A percentile compares a stretch with the other conserved stretches of the same genome.
phyloP scores from a whole-genome alignment of 2,113 vertebrate genomes.

The Nibea albiflora region DNA sequence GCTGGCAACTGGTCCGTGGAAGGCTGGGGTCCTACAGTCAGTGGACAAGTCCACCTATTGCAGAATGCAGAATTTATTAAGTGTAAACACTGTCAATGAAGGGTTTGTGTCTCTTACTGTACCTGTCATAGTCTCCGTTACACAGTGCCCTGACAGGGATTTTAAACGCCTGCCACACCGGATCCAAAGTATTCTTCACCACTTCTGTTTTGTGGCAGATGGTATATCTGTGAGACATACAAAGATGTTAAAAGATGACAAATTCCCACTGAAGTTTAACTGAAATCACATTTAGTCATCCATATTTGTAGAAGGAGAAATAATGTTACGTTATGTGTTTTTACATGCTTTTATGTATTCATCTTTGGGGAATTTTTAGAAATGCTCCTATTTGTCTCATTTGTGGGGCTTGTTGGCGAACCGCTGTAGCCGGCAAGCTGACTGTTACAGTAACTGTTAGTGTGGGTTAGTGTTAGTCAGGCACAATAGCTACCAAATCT shows the following conservation, averaged over 20 bases:
- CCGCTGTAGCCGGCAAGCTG: not conserved
- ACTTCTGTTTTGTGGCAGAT: conserved; percentile 95
- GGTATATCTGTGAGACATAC: conserved; percentile 84
- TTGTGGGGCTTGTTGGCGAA: not conserved
- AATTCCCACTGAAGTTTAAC: not conserved
- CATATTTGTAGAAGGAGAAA: not conserved
- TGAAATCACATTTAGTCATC: not conserved
- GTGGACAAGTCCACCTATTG: not conserved
- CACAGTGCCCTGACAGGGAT: conserved; percentile 92
- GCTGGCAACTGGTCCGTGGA: conserved; percentile 13
- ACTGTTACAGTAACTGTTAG: not conserved
- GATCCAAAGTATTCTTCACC: conserved; percentile 93
- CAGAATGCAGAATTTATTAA: not conserved
- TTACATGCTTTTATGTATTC: no score
- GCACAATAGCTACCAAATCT: not conserved
- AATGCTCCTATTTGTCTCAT: not conserved
- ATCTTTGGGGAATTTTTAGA: not conserved
- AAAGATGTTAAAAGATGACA: conserved; percentile 8
- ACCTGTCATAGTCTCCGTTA: conserved; percentile 94
- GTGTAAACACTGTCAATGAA: not conserved
- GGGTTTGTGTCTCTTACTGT: conserved; percentile 39
- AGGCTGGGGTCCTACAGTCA: not conserved
- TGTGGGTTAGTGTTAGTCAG: not conserved
- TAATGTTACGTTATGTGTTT: not conserved
- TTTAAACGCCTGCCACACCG: conserved; percentile 94